A percentile compares a stretch with the other conserved stretches of the same genome.
These are phyloP conservation scores for Lymantria monacha DNA, from an alignment of 2,888 invertebrate species.

Conservation along the genomic window DNA sequence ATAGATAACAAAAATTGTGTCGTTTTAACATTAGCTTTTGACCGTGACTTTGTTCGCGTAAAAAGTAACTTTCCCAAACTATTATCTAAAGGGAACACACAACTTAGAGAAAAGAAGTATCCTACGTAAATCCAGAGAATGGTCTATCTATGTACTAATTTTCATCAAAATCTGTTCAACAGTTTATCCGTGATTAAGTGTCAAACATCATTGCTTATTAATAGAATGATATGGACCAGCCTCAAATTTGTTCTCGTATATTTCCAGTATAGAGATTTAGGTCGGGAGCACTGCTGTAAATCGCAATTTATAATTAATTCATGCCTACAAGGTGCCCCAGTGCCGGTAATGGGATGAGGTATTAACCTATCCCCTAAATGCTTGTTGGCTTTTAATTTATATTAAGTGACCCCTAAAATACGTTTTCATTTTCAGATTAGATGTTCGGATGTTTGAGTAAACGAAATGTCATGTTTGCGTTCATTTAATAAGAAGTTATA, in stretches of 20 bases:
- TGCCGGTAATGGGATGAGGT: slow-evolving; percentile 38
- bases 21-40: no score
- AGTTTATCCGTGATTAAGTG: no score
- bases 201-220: no score
- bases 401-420: slow-evolving; percentile 34
- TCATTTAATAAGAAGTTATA: neutral
- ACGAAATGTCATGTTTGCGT: slow-evolving; percentile 1
- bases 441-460: slow-evolving; percentile 9
- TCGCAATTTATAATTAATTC: slow-evolving; percentile 42
- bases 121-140: no score
- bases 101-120: no score
- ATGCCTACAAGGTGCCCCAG: slow-evolving; percentile 22
- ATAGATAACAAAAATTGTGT: no score
- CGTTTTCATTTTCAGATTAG: slow-evolving; percentile 25
- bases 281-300: slow-evolving; percentile 30
- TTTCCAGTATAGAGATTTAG: slow-evolving; percentile 28
- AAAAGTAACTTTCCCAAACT: no score
- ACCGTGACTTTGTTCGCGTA: no score
- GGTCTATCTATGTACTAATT: no score
- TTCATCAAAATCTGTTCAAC: no score
- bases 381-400: slow-evolving; percentile 53
- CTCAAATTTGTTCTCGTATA: slow-evolving; percentile 5
- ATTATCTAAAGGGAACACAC: no score
- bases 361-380: slow-evolving; percentile 38
- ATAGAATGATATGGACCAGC: neutral